Conservation (phyloP, 2,797 vertebrate species). For the Halcyon chelicuti region DNA sequence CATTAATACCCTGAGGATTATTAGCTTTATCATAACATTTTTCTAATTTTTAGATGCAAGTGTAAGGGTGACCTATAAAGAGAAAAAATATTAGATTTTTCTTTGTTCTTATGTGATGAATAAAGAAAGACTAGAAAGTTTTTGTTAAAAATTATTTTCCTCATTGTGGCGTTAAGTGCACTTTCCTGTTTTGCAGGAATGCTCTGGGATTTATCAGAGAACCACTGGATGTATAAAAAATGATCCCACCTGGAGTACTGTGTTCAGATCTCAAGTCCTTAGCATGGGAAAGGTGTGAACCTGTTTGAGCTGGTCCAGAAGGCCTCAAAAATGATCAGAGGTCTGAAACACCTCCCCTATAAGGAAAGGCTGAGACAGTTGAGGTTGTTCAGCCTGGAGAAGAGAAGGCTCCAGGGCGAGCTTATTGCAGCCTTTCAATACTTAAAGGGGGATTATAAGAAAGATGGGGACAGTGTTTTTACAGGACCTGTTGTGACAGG, state of each 20-base stretch:
- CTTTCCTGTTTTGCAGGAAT: not conserved
- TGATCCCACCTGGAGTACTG: not conserved
- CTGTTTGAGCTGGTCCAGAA: not conserved
- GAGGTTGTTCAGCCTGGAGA: too few species aligned
- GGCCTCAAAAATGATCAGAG: not conserved
- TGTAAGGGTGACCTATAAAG: not conserved
- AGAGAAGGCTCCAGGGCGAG: too few species aligned
- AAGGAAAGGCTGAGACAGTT: too few species aligned
- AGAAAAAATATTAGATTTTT: not conserved
- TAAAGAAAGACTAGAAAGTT: not conserved
- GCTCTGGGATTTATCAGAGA: not conserved
- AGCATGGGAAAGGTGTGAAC: not conserved
- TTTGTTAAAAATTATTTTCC: not conserved
- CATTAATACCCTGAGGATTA: not conserved
- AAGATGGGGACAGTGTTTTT: too few species aligned
- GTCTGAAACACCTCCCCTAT: not conserved
- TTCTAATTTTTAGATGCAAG: not conserved
- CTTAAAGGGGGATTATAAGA: too few species aligned
- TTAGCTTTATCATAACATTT: not conserved
- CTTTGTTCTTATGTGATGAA: not conserved
- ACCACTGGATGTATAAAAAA: not conserved
- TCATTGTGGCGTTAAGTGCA: not conserved
- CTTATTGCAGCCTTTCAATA: too few species aligned
- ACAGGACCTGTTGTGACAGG: too few species aligned
- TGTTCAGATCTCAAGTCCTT: not conserved